A percentile compares a stretch with the other conserved stretches of the same genome.
These are phyloP conservation scores for Drosophila fungiperda DNA, from an alignment of 2,888 invertebrate species.

Conservation along the genomic window DNA sequence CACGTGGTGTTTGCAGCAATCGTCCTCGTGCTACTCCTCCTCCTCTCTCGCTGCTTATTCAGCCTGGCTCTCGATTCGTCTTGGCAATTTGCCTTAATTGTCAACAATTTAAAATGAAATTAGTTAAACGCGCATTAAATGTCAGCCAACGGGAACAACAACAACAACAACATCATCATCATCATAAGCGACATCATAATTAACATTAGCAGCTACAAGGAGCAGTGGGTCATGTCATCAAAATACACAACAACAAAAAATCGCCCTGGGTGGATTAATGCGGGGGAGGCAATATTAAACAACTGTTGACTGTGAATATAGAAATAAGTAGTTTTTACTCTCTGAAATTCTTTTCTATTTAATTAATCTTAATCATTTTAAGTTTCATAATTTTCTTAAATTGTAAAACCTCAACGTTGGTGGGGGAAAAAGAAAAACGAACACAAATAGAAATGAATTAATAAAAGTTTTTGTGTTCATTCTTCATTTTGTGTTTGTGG, in stretches of 20 bases:
- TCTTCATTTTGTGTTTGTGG: not conserved
- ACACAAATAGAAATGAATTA: not conserved
- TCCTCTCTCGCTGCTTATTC: not conserved
- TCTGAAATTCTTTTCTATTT: not conserved
- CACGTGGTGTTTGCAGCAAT: constrained; percentile 71
- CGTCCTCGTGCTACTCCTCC: not conserved
- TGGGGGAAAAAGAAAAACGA: not conserved
- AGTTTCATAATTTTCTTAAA: not conserved
- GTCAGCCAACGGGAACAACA: constrained; percentile 76
- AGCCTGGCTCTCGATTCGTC: constrained; percentile 62
- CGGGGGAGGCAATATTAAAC: constrained; percentile 4
- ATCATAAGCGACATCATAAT: constrained; percentile 23
- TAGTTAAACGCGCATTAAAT: constrained; percentile 79
- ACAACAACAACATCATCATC: constrained; percentile 43
- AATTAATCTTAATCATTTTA: not conserved
- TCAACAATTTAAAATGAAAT: constrained; percentile 82
- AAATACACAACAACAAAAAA: constrained; percentile 1
- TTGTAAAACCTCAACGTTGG: not conserved
- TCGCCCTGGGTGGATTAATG: not conserved
- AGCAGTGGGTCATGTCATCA: constrained; percentile 38
- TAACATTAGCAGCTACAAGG: constrained; percentile 10
- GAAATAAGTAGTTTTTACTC: constrained; percentile 22
- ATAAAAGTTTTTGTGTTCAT: not conserved
- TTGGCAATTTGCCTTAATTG: constrained; percentile 81
- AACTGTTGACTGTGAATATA: constrained; percentile 43